Evolutionary conservation across 30 jellyfish, hydroid and myxozoan genomes (phyloP).

Genomic region (Catostylus mosaicus): DNA sequence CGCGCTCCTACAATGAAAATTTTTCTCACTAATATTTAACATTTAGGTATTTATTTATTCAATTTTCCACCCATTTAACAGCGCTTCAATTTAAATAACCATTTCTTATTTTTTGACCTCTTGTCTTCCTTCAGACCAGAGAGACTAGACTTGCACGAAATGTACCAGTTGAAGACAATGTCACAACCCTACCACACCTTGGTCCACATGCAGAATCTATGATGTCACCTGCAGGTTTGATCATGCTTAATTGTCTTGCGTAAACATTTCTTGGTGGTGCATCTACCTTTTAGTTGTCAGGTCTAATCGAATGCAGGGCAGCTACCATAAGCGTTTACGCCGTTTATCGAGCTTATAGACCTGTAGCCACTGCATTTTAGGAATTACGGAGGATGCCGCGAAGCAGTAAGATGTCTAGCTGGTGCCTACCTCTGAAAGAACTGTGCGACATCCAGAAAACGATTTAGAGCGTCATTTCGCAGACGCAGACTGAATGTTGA

Average conservation of each 20-base stretch:
- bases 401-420: too few relatives aligned
- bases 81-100: not conserved
- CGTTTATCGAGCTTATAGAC: too few relatives aligned
- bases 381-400: too few relatives aligned
- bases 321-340: not conserved
- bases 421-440: too few relatives aligned
- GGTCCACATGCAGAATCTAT: constrained; percentile 70
- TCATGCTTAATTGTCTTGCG: not conserved
- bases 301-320: not conserved
- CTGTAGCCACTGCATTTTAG: too few relatives aligned
- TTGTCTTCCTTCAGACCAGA: constrained; percentile 53
- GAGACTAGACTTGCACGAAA: constrained; percentile 65
- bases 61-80: too few relatives aligned
- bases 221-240: constrained; percentile 65
- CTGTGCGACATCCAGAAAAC: too few relatives aligned
- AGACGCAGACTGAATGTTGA: too few relatives aligned
- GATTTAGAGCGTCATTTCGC: too few relatives aligned
- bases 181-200: constrained; percentile 71
- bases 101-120: not conserved
- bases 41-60: not conserved
- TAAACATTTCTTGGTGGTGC: too few relatives aligned
- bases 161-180: constrained; percentile 44
- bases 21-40: not conserved
- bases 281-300: not conserved
- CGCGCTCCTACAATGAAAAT: too few relatives aligned